Base-by-base conservation (phyloP, 2,797 vertebrate species). In the Tapera naevia region DNA sequence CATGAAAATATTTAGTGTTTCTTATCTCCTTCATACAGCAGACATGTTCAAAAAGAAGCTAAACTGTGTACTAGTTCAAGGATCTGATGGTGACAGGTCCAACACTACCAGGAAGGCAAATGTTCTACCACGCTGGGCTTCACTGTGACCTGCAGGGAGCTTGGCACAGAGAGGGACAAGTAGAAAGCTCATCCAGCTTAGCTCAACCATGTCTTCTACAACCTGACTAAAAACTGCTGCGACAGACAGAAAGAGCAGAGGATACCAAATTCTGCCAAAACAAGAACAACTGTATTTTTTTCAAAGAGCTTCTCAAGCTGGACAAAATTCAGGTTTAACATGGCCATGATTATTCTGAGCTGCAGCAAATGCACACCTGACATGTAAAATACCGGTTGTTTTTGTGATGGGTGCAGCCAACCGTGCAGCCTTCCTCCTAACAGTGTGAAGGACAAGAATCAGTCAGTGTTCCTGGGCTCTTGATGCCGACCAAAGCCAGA, bases 91-190 rank as follows among this genome's bases (percentile, higher is more conserved):
- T n/a, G 46, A 62, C 43, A 65, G 43, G 41, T 30, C 7, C 7
- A 80, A 41, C 33, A 45, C 27, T 39, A 70, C 5, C 50, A 81
- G 45, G 33, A 61, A 62, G 64, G 56, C 14, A 82, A 53, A 56
- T 0, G 0, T 1, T 3, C 6, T 15, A 1, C 30, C 2, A 3
- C 43, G 61, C 25, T 76, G 73, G 65, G 25, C 33, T 87, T 41
- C 66, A 35, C 27, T 0, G 0, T 0, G 24, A 70, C 50, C 39
- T 32, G 35, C 58, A n/a, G 45, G 0, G 13, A 75, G 62, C 62
- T 35, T 0, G 0, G 30, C 41, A 33, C 0, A 0, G 48, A 0
- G 0, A 22, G 25, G 11, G 7, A 27, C 0, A 1, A 46, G 25
- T 60, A 30, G 18, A 60, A 48, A 67, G 39, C 30, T 81, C 17